These are phyloP conservation scores for Podarcis cretensis DNA, from an alignment of 2,113 vertebrate species.

Conservation along the genomic window DNA sequence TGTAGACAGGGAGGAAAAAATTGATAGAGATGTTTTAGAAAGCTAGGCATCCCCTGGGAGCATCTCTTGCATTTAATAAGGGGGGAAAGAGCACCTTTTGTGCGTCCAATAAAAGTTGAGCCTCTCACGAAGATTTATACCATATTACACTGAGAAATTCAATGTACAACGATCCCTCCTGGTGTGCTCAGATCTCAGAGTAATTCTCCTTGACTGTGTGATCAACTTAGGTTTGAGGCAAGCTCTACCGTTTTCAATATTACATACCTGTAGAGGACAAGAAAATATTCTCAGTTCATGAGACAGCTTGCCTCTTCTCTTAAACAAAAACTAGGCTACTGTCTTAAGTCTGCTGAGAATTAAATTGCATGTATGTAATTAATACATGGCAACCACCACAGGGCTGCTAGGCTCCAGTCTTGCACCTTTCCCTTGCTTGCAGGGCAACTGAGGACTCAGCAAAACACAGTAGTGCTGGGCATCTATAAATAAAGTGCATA, in stretches of 20 bases:
- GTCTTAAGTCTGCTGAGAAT: not conserved
- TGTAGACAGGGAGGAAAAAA: conserved; percentile 45
- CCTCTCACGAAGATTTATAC: conserved; percentile 72
- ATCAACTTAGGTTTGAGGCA: conserved; percentile 73
- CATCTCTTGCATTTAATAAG: conserved; percentile 65
- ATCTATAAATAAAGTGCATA: too few species aligned
- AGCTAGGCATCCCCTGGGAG: conserved; percentile 37
- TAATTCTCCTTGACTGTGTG: conserved; percentile 75
- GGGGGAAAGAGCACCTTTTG: conserved; percentile 70
- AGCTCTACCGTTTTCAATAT: conserved; percentile 69
- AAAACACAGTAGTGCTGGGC: too few species aligned
- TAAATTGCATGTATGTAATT: not conserved
- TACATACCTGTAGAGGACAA: conserved; percentile 58
- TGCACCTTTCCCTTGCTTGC: not conserved
- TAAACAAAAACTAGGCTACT: conserved; percentile 41
- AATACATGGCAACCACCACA: not conserved
- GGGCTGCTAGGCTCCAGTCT: not conserved
- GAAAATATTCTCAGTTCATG: conserved; percentile 62
- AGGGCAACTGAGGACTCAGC: too few species aligned
- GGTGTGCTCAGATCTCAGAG: conserved; percentile 70
- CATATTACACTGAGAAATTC: conserved; percentile 69
- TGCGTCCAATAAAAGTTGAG: conserved; percentile 71
- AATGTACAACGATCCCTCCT: conserved; percentile 61
- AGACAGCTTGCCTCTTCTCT: conserved; percentile 48
- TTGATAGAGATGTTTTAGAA: conserved; percentile 62